These are phyloP conservation scores for Lutraria lutraria DNA, from an alignment of 2,888 invertebrate species.

Conservation along the genomic window DNA sequence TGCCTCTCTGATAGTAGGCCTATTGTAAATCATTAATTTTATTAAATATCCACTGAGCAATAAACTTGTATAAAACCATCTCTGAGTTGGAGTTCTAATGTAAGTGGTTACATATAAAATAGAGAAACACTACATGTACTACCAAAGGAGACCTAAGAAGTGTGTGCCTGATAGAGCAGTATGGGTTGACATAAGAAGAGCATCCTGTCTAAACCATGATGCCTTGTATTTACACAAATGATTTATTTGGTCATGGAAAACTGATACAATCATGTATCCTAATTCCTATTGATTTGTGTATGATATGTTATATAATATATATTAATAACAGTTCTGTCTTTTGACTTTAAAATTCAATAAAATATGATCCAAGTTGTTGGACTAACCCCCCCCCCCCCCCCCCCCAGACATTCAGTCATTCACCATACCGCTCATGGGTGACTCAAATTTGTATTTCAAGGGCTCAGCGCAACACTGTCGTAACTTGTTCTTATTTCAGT, in stretches of 20 bases:
- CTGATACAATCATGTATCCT: too few relatives aligned
- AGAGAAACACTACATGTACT: too few relatives aligned
- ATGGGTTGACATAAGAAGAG: not conserved
- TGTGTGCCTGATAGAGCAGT: not conserved
- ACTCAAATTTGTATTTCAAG: too few relatives aligned
- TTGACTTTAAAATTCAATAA: not conserved
- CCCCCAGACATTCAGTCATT: not conserved
- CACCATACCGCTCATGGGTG: not conserved
- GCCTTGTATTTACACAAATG: not conserved
- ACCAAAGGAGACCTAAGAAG: conserved; percentile 1
- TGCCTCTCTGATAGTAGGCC: conserved; percentile 1
- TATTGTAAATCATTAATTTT: not conserved
- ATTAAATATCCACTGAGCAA: not conserved
- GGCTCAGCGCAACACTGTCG: too few relatives aligned
- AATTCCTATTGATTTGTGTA: too few relatives aligned
- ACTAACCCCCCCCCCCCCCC: not conserved
- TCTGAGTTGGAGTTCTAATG: too few relatives aligned
- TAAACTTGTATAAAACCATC: not conserved
- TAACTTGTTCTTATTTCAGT: too few relatives aligned
- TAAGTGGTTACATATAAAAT: too few relatives aligned
- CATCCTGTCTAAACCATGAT: not conserved
- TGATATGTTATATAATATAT: too few relatives aligned
- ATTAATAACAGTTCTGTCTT: too few relatives aligned
- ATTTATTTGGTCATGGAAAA: too few relatives aligned
- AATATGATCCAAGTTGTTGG: not conserved